Conservation (phyloP, 2,113 vertebrate genomes). For the Lethenteron reissneri region DNA sequence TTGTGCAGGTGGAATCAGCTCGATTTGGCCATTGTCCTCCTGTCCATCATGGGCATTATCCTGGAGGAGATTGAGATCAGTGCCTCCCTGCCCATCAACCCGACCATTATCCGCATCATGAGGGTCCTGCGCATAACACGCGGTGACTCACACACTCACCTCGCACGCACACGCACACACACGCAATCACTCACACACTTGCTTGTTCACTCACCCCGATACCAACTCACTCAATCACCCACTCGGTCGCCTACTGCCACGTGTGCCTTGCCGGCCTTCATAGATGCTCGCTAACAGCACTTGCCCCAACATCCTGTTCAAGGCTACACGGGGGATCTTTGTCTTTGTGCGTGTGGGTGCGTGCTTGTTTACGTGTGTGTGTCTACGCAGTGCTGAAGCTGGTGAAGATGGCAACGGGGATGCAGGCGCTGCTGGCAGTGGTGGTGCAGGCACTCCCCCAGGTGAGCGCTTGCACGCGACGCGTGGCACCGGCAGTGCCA, state of each 20-base stretch:
- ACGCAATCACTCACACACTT: not conserved
- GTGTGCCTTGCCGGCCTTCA: not conserved
- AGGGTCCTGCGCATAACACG: constrained; percentile 73
- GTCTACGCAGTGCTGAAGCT: constrained; percentile 40
- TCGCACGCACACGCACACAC: not conserved
- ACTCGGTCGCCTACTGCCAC: not conserved
- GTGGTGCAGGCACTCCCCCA: constrained; percentile 61
- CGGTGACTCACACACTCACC: constrained; percentile 24
- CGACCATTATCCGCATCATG: constrained; percentile 95
- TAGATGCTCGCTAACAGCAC: not conserved
- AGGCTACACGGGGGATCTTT: not conserved
- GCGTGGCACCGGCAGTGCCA: no score
- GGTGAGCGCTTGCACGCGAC: constrained; percentile 22
- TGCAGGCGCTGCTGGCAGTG: constrained; percentile 51
- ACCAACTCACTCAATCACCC: not conserved
- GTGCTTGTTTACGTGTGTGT: not conserved
- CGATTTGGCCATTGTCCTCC: constrained; percentile 76
- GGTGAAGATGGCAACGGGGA: constrained; percentile 62
- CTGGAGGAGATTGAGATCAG: constrained; percentile 94
- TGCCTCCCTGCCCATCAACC: constrained; percentile 80
- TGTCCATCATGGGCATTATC: constrained; percentile 84
- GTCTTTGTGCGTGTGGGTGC: not conserved
- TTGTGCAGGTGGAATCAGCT: constrained; percentile 71
- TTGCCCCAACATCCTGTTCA: no score
- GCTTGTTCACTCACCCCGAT: not conserved